Evolutionary conservation across 2,888 invertebrate genomes (phyloP).

Genomic region (Rotaria socialis): DNA sequence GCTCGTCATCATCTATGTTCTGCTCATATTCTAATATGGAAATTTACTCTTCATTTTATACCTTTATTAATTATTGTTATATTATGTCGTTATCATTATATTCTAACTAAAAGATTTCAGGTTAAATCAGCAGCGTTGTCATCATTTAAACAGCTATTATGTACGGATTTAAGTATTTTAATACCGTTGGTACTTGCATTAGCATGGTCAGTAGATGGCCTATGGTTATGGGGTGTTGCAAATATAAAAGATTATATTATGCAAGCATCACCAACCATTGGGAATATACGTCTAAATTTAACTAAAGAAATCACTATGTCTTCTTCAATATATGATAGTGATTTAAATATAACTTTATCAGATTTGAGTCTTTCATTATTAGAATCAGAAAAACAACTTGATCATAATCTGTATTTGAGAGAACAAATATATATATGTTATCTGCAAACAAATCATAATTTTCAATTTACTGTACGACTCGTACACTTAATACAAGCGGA

Average conservation of each 20-base stretch:
- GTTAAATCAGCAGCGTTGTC: neutral
- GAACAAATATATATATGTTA: neutral
- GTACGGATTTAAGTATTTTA: neutral
- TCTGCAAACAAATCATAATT: slow-evolving; percentile 1
- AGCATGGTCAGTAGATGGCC: slow-evolving; percentile 25
- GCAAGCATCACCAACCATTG: neutral
- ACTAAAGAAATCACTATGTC: neutral
- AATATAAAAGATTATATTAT: neutral
- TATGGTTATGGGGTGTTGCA: slow-evolving; percentile 33
- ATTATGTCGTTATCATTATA: slow-evolving; percentile 32
- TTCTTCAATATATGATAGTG: neutral
- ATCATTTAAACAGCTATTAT: slow-evolving; percentile 18
- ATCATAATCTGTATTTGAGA: neutral
- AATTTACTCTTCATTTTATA: slow-evolving; percentile 32
- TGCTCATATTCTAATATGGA: slow-evolving; percentile 1
- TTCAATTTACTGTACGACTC: neutral
- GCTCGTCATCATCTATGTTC: slow-evolving; percentile 19
- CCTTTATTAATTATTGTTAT: neutral
- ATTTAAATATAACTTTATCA: neutral
- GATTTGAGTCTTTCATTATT: neutral
- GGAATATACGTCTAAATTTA: neutral
- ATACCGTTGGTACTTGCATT: neutral
- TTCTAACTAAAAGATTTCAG: neutral
- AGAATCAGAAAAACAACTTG: neutral
- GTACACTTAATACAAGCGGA: slow-evolving; percentile 16